These are phyloP conservation scores for Lordiphosa andalusiaca DNA, from an alignment of 2,888 invertebrate species.

Conservation along the genomic window DNA sequence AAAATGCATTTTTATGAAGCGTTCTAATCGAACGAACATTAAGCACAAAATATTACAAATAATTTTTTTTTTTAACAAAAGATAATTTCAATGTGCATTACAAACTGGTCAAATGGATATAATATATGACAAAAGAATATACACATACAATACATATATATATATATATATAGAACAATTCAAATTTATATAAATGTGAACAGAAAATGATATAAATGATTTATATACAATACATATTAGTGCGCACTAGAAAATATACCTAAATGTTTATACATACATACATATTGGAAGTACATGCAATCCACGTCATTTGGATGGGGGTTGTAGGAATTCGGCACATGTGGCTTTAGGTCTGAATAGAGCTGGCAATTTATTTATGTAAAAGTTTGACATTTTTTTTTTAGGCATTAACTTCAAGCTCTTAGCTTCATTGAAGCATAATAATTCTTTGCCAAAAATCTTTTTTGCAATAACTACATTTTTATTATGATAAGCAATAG, in stretches of 20 bases:
- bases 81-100: constrained; percentile 54
- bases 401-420: too few species aligned
- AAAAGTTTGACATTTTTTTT: too few species aligned
- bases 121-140: constrained; percentile 52
- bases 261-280: constrained; percentile 18
- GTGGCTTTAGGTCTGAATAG: too few species aligned
- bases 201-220: constrained; percentile 13
- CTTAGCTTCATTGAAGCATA: too few species aligned
- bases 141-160: constrained; percentile 27
- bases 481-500: too few species aligned
- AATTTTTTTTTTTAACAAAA: constrained; percentile 55
- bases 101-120: constrained; percentile 65
- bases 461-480: too few species aligned
- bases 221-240: too few species aligned
- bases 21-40: constrained; percentile 42
- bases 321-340: too few species aligned
- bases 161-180: constrained; percentile 32
- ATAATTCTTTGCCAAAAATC: too few species aligned
- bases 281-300: too few species aligned
- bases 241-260: constrained; percentile 31
- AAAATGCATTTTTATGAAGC: constrained; percentile 60
- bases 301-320: too few species aligned
- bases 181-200: constrained; percentile 10
- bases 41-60: constrained; percentile 50
- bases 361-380: too few species aligned